Base-by-base conservation (phyloP, 2,888 invertebrate genomes). In the Diaphora mendica region DNA sequence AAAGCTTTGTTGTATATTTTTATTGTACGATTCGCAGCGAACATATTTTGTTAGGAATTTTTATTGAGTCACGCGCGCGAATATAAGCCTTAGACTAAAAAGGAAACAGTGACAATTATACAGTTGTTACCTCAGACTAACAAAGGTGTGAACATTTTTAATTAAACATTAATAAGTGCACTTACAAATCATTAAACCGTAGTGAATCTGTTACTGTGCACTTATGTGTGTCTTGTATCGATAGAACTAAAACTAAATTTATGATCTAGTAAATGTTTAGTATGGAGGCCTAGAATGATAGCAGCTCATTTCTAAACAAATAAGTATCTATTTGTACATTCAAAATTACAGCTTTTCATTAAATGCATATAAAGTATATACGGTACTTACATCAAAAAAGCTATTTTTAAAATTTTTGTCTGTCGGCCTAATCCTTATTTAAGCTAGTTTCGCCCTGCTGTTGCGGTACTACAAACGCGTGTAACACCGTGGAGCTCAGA, bases 1-100 rank as follows among this genome's bases (percentile, higher is more conserved):
- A 90, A 85, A 85, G 86, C 87, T 88, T 91, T 91, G 91, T 91
- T 89, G 88, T 83, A 78, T 86, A 87, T 86, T 88, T 86, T 78
- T 75, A 79, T 79, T 82, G 78, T 76, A 77, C 5, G 62, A 78
- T 72, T 76, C 72, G 44, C 71, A 82, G 79, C 75, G 55, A 77
- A 23, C 33, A 59, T 71, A 55, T 78, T 84, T 90, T 89, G 88
- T 91, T 87, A 84, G 90, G 86, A 88, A 91, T 92, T 89, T 88
- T 79, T 83, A 86, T 85, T 83, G 83, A 91, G 89, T 92, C 92
- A 91, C 88, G 87, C 44, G 64, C 81, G 74, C 72, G 72, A 72
- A 79, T 77, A 79, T 82, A 79, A 82, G 73, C 75, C 72, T 74
- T 80, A 23, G 77, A 78, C 78, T 82, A 68, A 82, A 83, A 85